Percentiles rank a stretch among this genome's conserved stretches.
These are phyloP conservation scores for Ennomos fuscantarius DNA, from an alignment of 2,888 invertebrate genomes.

Conservation along the genomic window DNA sequence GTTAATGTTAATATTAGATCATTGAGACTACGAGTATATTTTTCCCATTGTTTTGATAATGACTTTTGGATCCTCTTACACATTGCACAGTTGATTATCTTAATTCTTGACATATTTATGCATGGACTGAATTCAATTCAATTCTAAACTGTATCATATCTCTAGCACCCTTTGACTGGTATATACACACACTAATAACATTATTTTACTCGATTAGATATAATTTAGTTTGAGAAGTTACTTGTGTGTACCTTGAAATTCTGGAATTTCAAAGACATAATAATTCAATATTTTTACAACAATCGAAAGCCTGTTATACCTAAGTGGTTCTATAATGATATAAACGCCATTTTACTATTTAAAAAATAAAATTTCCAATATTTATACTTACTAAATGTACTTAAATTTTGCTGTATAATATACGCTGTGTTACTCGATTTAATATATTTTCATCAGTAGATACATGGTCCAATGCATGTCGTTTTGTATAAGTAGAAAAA, in stretches of 20 bases:
- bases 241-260: too few species aligned
- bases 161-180: slow-evolving; percentile 15
- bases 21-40: slow-evolving; percentile 35
- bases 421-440: slow-evolving; percentile 25
- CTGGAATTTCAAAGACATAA: too few species aligned
- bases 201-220: too few species aligned
- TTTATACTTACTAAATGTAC: slow-evolving; percentile 1
- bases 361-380: slow-evolving; percentile 12
- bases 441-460: slow-evolving; percentile 51
- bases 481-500: slow-evolving; percentile 41
- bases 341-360: not conserved
- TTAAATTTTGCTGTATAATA: slow-evolving; percentile 58
- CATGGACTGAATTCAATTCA: slow-evolving; percentile 60
- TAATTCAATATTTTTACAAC: too few species aligned
- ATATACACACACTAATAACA: not conserved
- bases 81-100: slow-evolving; percentile 27
- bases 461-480: slow-evolving; percentile 56
- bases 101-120: slow-evolving; percentile 28
- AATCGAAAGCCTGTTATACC: too few species aligned
- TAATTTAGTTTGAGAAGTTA: too few species aligned
- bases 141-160: slow-evolving; percentile 63
- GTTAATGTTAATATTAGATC: slow-evolving; percentile 33
- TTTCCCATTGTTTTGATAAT: slow-evolving; percentile 31
- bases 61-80: slow-evolving; percentile 34
- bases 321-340: not conserved